Percentiles rank a stretch among this genome's conserved stretches.
Evolutionary conservation across 2,113 vertebrate genomes (phyloP).

Genomic region (Ptychochromis oligacanthus): DNA sequence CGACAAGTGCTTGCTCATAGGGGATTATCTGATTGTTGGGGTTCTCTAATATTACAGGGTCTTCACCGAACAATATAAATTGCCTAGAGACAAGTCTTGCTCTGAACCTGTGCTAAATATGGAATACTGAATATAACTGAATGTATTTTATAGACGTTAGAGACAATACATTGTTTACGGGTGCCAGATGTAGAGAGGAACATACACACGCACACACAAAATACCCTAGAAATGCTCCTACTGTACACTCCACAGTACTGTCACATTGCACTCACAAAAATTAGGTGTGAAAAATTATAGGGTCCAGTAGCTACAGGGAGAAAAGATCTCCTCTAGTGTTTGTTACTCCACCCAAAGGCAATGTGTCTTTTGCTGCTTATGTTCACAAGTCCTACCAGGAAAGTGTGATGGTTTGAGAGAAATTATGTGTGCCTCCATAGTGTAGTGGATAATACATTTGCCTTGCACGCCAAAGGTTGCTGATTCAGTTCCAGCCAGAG

Average conservation of each 20-base stretch:
- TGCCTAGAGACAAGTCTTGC: background rate
- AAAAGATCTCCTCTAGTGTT: background rate
- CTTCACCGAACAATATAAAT: background rate
- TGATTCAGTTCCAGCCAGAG: too few relatives aligned
- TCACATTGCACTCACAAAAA: background rate
- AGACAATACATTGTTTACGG: background rate
- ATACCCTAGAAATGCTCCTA: background rate
- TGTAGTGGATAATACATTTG: too few relatives aligned
- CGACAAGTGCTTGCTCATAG: too few relatives aligned
- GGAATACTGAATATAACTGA: background rate
- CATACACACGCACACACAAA: background rate
- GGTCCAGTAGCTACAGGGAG: background rate
- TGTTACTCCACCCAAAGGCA: background rate
- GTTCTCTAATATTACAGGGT: too few relatives aligned
- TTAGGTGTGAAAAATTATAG: too few relatives aligned
- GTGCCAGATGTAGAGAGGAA: background rate
- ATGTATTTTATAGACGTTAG: background rate
- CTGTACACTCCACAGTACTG: background rate
- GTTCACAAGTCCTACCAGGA: background rate
- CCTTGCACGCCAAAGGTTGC: too few relatives aligned
- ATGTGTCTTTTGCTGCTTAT: background rate
- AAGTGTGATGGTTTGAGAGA: background rate
- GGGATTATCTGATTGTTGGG: too few relatives aligned
- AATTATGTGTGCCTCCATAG: too few relatives aligned
- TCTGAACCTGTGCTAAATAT: background rate